Evolutionary conservation across 2,797 vertebrate genomes (phyloP).

Genomic region (Pseudotriccus pelzelni): DNA sequence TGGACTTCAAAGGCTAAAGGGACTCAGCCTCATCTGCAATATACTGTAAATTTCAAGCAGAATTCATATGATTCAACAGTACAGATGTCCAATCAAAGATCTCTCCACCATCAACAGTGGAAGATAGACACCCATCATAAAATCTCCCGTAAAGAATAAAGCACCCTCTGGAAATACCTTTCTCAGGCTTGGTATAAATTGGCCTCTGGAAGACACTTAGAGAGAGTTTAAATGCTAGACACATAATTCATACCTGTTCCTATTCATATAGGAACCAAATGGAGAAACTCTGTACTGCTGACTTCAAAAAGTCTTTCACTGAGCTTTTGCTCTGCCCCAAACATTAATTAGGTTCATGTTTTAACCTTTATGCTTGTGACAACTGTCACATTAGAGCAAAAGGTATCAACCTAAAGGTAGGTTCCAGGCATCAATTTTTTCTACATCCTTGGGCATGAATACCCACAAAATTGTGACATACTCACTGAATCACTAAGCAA

Average conservation of each 20-base stretch:
- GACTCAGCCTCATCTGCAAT: background rate
- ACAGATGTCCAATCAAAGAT: background rate
- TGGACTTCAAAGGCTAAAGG: background rate
- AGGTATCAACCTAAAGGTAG: background rate
- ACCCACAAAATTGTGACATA: background rate
- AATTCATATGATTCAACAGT: background rate
- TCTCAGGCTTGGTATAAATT: constrained; percentile 1
- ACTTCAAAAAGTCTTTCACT: background rate
- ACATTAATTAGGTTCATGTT: background rate
- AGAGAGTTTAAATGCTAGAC: background rate
- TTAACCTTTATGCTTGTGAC: background rate
- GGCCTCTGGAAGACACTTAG: constrained; percentile 2
- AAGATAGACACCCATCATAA: constrained; percentile 20
- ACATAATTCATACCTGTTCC: background rate
- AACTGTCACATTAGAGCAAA: background rate
- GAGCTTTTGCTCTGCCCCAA: background rate
- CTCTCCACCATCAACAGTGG: background rate
- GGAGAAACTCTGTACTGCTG: background rate
- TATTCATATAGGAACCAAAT: background rate
- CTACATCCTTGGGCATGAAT: background rate
- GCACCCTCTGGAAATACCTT: background rate
- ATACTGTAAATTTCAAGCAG: background rate
- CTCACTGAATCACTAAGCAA: background rate
- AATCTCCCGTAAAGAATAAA: constrained; percentile 12
- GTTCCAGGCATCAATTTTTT: background rate